Percentiles rank a stretch among this genome's conserved stretches.
Evolutionary conservation across 1,140 invertebrate genomes (phyloP).

Genomic region (Papilio aristodemus): DNA sequence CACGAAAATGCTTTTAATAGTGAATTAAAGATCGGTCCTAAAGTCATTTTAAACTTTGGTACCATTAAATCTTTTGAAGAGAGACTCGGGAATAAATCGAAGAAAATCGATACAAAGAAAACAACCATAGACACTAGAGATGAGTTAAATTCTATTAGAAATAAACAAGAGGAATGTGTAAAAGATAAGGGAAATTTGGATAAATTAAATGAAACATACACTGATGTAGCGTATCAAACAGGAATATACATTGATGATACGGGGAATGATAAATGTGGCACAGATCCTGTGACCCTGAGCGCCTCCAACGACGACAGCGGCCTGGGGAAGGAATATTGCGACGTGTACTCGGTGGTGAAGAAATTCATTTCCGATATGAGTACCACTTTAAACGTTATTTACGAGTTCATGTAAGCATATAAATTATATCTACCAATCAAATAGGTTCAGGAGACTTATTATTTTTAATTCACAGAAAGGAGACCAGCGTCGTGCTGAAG

Average conservation of each 20-base stretch:
- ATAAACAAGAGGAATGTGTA: background rate
- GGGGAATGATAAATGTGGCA: background rate
- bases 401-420: conserved; percentile 54
- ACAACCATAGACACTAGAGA: background rate
- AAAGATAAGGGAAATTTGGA: background rate
- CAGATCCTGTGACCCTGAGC: conserved; percentile 13
- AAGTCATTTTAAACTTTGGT: background rate
- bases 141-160: background rate
- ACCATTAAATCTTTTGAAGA: background rate
- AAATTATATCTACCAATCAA: too few relatives aligned
- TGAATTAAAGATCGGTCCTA: background rate
- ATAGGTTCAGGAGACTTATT: too few relatives aligned
- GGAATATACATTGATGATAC: background rate
- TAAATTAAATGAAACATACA: background rate
- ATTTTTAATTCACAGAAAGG: background rate
- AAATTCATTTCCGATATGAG: conserved; percentile 44
- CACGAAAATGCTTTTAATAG: conserved; percentile 1
- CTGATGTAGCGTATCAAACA: background rate
- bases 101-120: background rate
- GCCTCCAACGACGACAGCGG: conserved; percentile 41
- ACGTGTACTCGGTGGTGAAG: conserved; percentile 35
- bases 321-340: conserved; percentile 40
- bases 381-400: conserved; percentile 40
- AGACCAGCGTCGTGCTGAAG: background rate
- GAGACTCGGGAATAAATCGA: background rate